phyloP scores from a whole-genome alignment of 2,113 vertebrate species.

The Sitta europaea region DNA sequence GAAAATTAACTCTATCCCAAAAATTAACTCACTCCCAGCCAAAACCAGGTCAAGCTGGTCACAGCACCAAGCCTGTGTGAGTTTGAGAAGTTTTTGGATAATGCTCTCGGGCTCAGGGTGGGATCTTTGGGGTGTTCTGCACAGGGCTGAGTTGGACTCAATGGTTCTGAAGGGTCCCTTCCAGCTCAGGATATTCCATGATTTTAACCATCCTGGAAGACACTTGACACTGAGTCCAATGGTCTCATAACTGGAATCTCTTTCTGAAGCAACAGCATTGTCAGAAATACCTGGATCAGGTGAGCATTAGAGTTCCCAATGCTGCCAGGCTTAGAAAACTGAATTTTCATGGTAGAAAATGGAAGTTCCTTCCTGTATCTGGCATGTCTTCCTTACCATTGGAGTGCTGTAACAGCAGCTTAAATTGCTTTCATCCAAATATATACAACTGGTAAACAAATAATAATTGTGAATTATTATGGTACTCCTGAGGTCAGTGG shows the following conservation, averaged over 20 bases:
- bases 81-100: background rate
- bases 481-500: fast-evolving
- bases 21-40: background rate
- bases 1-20: background rate
- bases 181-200: background rate
- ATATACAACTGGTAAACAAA: fast-evolving
- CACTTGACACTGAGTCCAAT: background rate
- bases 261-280: background rate
- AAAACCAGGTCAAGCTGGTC: background rate
- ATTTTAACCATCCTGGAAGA: background rate
- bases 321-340: background rate
- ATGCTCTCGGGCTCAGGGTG: background rate
- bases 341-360: background rate
- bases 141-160: background rate
- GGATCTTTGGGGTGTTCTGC: background rate
- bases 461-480: background rate
- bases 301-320: background rate
- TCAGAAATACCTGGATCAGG: background rate
- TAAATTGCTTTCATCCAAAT: background rate
- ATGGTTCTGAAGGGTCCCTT: background rate
- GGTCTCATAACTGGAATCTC: background rate
- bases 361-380: background rate
- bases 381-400: fast-evolving
- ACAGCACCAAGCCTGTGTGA: background rate
- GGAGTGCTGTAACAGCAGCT: background rate